Percentiles rank a stretch among this genome's conserved stretches.
These are phyloP conservation scores for Heterotis niloticus DNA, from an alignment of 2,113 vertebrate genomes.

Conservation along the genomic window DNA sequence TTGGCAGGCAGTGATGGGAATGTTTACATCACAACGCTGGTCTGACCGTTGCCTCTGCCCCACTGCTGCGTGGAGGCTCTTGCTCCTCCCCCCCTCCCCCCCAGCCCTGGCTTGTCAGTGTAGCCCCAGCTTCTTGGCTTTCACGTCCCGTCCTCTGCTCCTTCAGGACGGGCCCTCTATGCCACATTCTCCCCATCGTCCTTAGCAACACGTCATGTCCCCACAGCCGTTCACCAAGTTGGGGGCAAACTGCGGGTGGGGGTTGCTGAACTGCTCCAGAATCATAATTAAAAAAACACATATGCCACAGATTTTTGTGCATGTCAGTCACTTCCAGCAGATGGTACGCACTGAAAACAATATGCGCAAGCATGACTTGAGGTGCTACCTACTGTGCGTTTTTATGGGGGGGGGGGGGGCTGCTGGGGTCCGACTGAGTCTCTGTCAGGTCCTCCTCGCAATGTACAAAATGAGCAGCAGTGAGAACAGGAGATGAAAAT, in stretches of 20 bases:
- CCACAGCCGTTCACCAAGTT: too few species aligned
- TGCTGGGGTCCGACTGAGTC: neutral
- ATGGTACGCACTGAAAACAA: neutral
- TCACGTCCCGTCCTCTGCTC: neutral
- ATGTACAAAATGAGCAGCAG: too few species aligned
- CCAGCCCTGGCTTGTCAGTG: neutral
- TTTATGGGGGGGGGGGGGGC: neutral
- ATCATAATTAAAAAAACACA: conserved; percentile 6
- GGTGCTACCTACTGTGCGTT: neutral
- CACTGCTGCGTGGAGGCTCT: neutral
- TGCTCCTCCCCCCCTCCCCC: neutral
- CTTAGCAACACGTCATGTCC: neutral
- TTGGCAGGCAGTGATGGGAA: too few species aligned
- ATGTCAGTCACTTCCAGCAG: conserved; percentile 1
- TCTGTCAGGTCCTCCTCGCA: too few species aligned
- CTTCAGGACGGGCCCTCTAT: neutral
- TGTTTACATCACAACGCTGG: neutral
- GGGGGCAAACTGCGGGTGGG: neutral
- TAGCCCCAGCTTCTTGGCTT: neutral
- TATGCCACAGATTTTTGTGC: neutral
- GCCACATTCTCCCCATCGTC: neutral
- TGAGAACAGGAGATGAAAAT: neutral
- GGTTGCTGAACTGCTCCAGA: neutral
- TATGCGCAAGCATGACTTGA: neutral
- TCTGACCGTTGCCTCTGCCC: neutral